phyloP scores from a whole-genome alignment of 1,140 invertebrate species.

The Leptinotarsa texana region DNA sequence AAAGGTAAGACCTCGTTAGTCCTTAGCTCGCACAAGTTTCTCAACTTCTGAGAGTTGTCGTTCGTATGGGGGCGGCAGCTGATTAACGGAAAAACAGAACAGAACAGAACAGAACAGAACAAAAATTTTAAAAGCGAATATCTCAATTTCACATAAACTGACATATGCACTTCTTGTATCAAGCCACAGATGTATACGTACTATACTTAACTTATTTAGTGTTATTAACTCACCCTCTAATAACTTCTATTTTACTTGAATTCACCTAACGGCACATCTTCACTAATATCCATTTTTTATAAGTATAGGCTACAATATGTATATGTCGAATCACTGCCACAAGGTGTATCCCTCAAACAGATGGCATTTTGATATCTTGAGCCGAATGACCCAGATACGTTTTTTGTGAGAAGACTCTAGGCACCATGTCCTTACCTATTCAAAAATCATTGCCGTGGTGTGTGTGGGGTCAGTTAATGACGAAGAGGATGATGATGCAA shows the following conservation, averaged over 20 bases:
- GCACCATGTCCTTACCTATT: neutral
- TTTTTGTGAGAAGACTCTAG: neutral
- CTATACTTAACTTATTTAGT: no score
- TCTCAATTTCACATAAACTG: no score
- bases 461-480: neutral
- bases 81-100: no score
- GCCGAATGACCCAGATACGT: constrained; percentile 12
- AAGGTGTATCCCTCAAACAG: constrained; percentile 14
- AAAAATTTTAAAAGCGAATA: no score
- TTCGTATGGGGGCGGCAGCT: no score
- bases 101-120: no score
- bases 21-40: no score
- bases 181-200: no score
- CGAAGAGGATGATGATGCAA: neutral
- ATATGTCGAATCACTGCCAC: constrained; percentile 12
- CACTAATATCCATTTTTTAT: constrained; percentile 1
- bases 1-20: no score
- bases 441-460: neutral
- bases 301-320: constrained; percentile 1
- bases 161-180: no score
- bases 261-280: constrained; percentile 3
- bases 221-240: no score
- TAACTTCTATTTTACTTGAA: neutral
- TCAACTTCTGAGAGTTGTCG: no score
- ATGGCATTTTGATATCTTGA: neutral